Evolutionary conservation across 2,888 invertebrate species (phyloP).

Genomic region (Scelioninae gen. 2): DNA sequence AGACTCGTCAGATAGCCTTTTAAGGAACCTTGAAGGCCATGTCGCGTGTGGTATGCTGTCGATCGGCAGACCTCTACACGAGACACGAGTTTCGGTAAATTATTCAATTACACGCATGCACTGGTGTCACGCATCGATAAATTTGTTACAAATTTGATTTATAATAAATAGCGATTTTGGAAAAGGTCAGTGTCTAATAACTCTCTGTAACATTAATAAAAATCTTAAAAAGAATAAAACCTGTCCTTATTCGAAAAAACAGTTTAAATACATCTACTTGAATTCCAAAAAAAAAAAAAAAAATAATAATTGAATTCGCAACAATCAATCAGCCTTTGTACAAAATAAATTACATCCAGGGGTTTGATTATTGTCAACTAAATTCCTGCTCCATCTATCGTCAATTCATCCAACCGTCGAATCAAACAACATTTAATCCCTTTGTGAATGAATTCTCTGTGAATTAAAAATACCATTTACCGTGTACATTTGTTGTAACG

Average conservation of each 20-base stretch:
- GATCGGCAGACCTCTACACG: conserved; percentile 39
- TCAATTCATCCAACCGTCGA: background rate
- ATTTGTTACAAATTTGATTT: too few species aligned
- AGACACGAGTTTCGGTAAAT: conserved; percentile 46
- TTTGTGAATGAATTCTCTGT: background rate
- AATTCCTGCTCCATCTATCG: background rate
- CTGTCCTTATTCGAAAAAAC: too few species aligned
- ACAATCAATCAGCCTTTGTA: background rate
- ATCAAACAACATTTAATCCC: background rate
- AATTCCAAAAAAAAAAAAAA: too few species aligned
- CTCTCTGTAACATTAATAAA: too few species aligned
- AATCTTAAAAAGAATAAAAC: too few species aligned
- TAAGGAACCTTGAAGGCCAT: conserved; percentile 37
- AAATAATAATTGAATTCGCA: too few species aligned
- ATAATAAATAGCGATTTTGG: too few species aligned
- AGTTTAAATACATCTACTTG: too few species aligned
- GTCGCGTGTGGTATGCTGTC: conserved; percentile 37
- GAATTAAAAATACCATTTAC: too few species aligned
- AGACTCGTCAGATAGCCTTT: conserved; percentile 44
- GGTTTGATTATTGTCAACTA: background rate
- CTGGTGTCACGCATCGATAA: conserved; percentile 36
- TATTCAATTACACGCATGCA: conserved; percentile 41
- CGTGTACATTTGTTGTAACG: too few species aligned
- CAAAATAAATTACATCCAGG: background rate
- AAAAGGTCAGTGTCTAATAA: too few species aligned